Evolutionary conservation across 2,888 invertebrate genomes (phyloP).

Genomic region (Gymnocheta viridis): DNA sequence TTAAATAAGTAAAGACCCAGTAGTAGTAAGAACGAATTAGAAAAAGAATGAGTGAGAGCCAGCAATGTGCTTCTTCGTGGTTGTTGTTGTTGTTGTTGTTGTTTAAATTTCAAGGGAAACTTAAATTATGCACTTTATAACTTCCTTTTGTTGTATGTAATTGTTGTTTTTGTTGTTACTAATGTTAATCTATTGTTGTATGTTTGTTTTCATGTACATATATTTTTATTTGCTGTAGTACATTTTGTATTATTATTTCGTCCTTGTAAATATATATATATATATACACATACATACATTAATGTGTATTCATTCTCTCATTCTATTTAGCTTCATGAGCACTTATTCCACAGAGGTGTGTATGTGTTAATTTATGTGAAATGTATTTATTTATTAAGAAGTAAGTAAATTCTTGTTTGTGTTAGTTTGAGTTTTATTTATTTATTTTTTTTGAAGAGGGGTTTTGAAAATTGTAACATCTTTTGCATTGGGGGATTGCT

Average conservation of each 20-base stretch:
- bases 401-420: slow-evolving; percentile 12
- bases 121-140: slow-evolving; percentile 70
- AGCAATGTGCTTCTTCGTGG: not conserved
- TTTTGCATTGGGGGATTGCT: slow-evolving; percentile 51
- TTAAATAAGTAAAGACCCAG: not conserved
- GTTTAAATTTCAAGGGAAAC: slow-evolving; percentile 65
- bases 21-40: not conserved
- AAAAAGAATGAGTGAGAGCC: not conserved
- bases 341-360: not conserved
- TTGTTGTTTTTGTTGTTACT: slow-evolving; percentile 28
- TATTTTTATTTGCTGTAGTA: slow-evolving; percentile 9
- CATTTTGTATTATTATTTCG: slow-evolving; percentile 60
- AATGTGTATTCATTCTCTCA: slow-evolving; percentile 15
- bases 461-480: slow-evolving; percentile 25
- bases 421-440: not conserved
- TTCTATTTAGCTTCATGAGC: not conserved
- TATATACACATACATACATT: not conserved
- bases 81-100: slow-evolving; percentile 8
- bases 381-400: slow-evolving; percentile 36
- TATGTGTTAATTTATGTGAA: not conserved
- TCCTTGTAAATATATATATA: slow-evolving; percentile 49
- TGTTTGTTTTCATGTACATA: slow-evolving; percentile 29
- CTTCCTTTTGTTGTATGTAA: slow-evolving; percentile 56
- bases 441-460: not conserved
- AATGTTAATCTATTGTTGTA: slow-evolving; percentile 51